These are phyloP conservation scores for Bombus turneri DNA, from an alignment of 1,140 invertebrate species.

Conservation along the genomic window DNA sequence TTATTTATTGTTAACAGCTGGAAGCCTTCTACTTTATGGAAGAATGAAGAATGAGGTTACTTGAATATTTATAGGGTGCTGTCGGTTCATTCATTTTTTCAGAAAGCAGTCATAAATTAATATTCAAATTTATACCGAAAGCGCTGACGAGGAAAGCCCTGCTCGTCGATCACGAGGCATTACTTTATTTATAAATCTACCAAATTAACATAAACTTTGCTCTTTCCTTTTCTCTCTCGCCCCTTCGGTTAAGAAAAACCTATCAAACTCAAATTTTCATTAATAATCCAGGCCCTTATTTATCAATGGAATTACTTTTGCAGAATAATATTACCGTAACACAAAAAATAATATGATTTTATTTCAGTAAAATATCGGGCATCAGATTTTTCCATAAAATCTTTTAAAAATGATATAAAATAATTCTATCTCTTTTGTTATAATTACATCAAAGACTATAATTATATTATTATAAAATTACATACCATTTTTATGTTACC, in stretches of 20 bases:
- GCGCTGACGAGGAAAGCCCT: slow-evolving; percentile 2
- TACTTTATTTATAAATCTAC: slow-evolving; percentile 37
- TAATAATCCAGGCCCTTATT: slow-evolving; percentile 1
- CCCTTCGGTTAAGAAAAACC: background rate
- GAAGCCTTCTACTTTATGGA: slow-evolving; percentile 10
- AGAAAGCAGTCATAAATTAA: slow-evolving; percentile 42
- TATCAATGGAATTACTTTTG: background rate
- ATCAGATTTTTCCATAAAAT: no score
- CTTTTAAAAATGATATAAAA: no score
- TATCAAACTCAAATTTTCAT: slow-evolving; percentile 2
- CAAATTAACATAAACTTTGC: background rate
- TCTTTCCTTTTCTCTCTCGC: background rate
- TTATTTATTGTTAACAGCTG: slow-evolving; percentile 36
- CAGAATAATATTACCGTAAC: background rate
- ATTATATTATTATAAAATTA: no score
- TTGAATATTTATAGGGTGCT: slow-evolving; percentile 34
- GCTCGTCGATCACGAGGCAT: slow-evolving; percentile 31
- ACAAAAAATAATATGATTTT: background rate
- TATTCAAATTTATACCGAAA: slow-evolving; percentile 47
- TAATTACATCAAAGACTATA: no score
- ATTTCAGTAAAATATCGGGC: background rate
- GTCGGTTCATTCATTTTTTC: slow-evolving; percentile 27
- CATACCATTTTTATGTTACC: no score
- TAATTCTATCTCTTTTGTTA: no score
- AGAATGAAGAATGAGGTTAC: slow-evolving; percentile 22